Percentiles rank a stretch among this genome's conserved stretches.
phyloP scores from a whole-genome alignment of 2,113 vertebrate species.

The Holacanthus passer region DNA sequence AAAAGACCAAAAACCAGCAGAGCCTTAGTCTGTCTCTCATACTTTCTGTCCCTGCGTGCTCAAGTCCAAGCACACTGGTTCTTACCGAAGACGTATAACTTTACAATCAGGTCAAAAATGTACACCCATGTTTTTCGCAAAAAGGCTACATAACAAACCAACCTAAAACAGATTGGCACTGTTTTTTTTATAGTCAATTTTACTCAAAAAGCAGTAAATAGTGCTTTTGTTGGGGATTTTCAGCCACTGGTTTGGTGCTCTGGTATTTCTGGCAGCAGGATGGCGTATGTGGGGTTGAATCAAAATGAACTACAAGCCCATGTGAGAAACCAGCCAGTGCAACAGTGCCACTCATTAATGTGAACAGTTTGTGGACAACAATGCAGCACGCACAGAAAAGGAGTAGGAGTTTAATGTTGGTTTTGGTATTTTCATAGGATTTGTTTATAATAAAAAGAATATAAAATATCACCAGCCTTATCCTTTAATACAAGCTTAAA shows the following conservation, averaged over 20 bases:
- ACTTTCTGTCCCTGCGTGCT: background rate
- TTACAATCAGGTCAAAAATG: no score
- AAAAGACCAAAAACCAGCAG: conserved; percentile 1
- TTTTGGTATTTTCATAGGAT: background rate
- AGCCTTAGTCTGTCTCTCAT: background rate
- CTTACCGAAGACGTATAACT: background rate
- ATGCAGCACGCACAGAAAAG: background rate
- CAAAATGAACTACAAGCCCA: background rate
- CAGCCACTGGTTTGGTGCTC: background rate
- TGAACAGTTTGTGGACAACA: background rate
- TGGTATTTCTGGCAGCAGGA: background rate
- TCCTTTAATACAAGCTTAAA: background rate
- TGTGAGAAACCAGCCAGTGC: background rate
- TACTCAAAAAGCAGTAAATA: background rate
- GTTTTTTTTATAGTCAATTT: background rate
- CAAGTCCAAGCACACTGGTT: background rate
- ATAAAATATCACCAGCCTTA: background rate
- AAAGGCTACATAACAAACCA: no score
- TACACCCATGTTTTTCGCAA: no score
- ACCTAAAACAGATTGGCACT: no score
- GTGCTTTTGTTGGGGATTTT: background rate
- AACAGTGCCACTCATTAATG: background rate
- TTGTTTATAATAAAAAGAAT: background rate
- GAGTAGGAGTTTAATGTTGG: background rate
- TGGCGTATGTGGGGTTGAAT: background rate